Evolutionary conservation across 2,888 invertebrate species (phyloP).

Genomic region (Eupithecia centaureata): DNA sequence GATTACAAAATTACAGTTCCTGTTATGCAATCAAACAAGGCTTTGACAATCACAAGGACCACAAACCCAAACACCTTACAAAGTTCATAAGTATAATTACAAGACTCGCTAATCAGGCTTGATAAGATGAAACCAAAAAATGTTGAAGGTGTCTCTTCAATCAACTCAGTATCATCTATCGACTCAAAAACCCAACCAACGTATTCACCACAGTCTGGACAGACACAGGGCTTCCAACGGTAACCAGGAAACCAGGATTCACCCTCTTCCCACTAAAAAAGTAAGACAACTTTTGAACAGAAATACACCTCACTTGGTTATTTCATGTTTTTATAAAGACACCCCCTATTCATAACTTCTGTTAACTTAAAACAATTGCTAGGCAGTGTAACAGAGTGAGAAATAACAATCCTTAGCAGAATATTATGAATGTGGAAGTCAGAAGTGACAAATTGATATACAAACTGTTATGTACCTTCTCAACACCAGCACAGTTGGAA

Average conservation of each 20-base stretch:
- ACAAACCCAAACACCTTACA: constrained; percentile 41
- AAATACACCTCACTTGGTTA: background rate
- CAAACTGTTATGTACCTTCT: constrained; percentile 61
- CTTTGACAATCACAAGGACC: constrained; percentile 40
- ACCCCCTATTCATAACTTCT: too few relatives aligned
- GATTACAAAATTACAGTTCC: background rate
- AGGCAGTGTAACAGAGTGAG: too few relatives aligned
- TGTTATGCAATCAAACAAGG: constrained; percentile 21
- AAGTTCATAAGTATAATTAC: constrained; percentile 68
- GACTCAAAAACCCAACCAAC: constrained; percentile 84
- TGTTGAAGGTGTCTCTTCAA: constrained; percentile 42
- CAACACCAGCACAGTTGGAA: constrained; percentile 58
- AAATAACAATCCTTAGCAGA: too few relatives aligned
- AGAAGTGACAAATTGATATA: too few relatives aligned
- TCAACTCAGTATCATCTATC: constrained; percentile 43
- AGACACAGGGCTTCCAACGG: constrained; percentile 83
- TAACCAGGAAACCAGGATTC: constrained; percentile 85
- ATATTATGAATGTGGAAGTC: background rate
- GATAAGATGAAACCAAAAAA: constrained; percentile 64
- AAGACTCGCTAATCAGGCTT: constrained; percentile 62
- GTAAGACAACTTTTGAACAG: background rate
- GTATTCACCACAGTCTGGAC: constrained; percentile 82
- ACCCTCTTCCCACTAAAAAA: constrained; percentile 79
- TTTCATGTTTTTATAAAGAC: too few relatives aligned
- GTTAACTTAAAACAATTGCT: too few relatives aligned